Base-by-base conservation (phyloP, 2,888 invertebrate genomes). In the Ephialtes manifestator region DNA sequence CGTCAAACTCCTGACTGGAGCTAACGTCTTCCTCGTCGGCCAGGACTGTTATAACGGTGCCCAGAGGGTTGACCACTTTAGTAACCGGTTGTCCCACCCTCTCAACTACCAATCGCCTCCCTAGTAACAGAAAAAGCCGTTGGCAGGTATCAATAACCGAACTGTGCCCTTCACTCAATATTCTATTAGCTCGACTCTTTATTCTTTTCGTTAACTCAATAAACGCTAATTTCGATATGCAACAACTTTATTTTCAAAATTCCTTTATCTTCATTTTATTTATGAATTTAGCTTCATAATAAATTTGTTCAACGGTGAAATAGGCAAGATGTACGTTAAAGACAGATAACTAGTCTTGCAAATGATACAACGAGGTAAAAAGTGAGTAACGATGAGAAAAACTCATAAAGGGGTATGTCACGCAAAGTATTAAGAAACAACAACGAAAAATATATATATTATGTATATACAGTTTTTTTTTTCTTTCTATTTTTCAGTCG, bases 61-160 rank as follows among this genome's bases (percentile, higher is more conserved):
- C 97, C 93, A 96, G 94, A 78, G 97, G 97, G 95, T 96, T 97
- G 92, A 97, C 97, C 88, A 97, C 96, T 94, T 96, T 96, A 92
- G 95, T 95, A 92, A 96, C 95, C 89, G 94, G 94, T 90, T 94
- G 94, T 92, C 94, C 94, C 94, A 93, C 93, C 93, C 93, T 92
- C 92, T 93, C 94, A 93, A 93, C 93, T 93, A 94, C 93, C 94
- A 94, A 92, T 94, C 94, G 95, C 95, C 95, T 96, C 96, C 97
- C 97, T 96, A 93, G 90, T 92, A 96, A 96, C 96, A 96, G 96
- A 96, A 96, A 96, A 96, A 97, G 97, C 97, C 97, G 97, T 97
- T 97, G 97, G 97, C 97, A 96, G 96, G 96, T 95, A 94, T 94
- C 93, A 94, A 91, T 79, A 79, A 79, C 86, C 81, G 79, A 71